phyloP scores from a whole-genome alignment of 2,113 vertebrate genomes.

The Gnathonemus longibarbis region DNA sequence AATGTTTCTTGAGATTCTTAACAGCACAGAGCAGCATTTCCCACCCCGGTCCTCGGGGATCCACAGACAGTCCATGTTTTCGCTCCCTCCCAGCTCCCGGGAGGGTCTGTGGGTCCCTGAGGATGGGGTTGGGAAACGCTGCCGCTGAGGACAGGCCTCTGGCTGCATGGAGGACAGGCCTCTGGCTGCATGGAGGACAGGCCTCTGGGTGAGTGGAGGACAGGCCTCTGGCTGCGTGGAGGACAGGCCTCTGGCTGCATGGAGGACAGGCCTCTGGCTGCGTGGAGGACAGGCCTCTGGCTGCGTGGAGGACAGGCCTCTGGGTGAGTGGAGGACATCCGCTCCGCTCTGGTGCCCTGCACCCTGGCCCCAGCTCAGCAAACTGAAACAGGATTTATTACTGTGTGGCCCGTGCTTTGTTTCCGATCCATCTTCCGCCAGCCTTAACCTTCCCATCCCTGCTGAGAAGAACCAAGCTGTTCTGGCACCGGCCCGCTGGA shows the following conservation, averaged over 20 bases:
- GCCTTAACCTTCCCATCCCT: neutral
- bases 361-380: neutral
- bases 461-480: neutral
- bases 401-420: neutral
- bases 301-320: too few relatives aligned
- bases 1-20: neutral
- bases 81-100: neutral
- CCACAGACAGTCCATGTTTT: neutral
- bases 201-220: neutral
- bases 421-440: neutral
- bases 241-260: neutral
- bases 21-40: neutral
- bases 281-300: neutral
- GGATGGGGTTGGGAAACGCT: neutral
- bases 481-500: neutral
- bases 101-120: neutral
- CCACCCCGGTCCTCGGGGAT: neutral
- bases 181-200: neutral
- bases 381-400: neutral
- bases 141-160: neutral
- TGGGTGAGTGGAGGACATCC: neutral
- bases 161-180: neutral
- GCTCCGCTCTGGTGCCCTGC: neutral
- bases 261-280: neutral
- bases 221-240: neutral